phyloP scores from a whole-genome alignment of 1,140 invertebrate genomes.

The Drosophila ficusphila region DNA sequence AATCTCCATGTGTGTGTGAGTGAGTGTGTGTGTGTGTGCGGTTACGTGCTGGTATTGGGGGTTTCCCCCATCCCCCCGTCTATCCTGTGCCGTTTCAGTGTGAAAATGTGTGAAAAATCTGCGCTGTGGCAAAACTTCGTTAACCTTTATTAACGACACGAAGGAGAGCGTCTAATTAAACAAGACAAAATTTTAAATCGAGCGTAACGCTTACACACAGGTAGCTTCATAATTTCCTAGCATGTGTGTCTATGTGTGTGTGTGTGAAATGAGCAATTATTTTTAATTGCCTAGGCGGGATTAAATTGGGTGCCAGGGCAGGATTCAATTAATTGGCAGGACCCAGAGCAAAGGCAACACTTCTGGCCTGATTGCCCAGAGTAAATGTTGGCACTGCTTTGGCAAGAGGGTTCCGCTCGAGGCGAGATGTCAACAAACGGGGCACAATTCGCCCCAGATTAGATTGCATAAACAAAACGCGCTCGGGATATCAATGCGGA shows the following conservation, averaged over 20 bases:
- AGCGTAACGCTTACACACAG: constrained; percentile 16
- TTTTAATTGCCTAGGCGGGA: constrained; percentile 65
- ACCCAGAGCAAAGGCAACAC: constrained; percentile 12
- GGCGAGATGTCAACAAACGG: constrained; percentile 64
- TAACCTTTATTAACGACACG: constrained; percentile 78
- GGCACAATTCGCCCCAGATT: constrained; percentile 40
- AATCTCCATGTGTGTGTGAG: constrained; percentile 3
- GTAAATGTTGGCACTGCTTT: constrained; percentile 7
- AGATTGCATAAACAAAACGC: constrained; percentile 72
- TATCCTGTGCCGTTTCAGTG: constrained; percentile 18
- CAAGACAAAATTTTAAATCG: constrained; percentile 56
- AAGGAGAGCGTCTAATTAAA: constrained; percentile 78
- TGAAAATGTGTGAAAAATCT: constrained; percentile 76
- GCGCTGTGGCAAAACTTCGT: constrained; percentile 69
- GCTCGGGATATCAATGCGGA: constrained; percentile 44
- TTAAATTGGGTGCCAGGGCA: constrained; percentile 58
- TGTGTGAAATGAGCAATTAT: constrained; percentile 71
- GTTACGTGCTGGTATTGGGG: constrained; percentile 17
- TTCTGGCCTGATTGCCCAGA: constrained; percentile 17
- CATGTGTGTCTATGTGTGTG: constrained; percentile 27
- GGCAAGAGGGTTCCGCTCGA: constrained; percentile 21
- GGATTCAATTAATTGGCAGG: constrained; percentile 57
- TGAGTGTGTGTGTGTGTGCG: constrained; percentile 10
- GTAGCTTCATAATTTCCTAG: constrained; percentile 57
- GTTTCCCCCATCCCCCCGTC: neutral